Conservation (phyloP, 2,113 vertebrate species). For the Crotalus helleri region DNA sequence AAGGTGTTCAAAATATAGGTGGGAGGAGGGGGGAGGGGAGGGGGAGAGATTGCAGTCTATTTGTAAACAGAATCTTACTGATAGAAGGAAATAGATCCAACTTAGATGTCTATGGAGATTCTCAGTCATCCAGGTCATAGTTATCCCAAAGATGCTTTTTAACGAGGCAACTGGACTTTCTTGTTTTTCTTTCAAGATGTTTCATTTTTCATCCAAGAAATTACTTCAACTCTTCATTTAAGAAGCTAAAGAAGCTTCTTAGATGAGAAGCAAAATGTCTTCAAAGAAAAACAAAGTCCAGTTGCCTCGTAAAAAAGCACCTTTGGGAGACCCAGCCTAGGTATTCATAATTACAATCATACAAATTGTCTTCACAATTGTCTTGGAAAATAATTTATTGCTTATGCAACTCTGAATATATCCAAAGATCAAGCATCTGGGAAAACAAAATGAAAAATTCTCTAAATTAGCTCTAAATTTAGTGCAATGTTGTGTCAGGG, state of each 20-base stretch:
- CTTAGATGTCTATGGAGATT: background rate
- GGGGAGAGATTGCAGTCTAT: background rate
- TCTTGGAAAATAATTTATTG: background rate
- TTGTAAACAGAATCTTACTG: background rate
- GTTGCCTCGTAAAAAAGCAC: too few relatives aligned
- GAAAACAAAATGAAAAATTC: background rate
- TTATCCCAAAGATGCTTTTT: too few relatives aligned
- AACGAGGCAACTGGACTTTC: too few relatives aligned
- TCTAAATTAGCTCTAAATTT: background rate
- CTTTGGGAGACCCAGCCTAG: conserved; percentile 17
- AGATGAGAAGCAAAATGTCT: too few relatives aligned
- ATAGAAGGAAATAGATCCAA: background rate
- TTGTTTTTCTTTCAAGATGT: too few relatives aligned
- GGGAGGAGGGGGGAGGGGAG: background rate
- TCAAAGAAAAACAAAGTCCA: too few relatives aligned
- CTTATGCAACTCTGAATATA: background rate
- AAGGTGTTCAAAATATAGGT: background rate
- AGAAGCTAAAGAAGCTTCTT: too few relatives aligned
- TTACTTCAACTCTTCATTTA: too few relatives aligned
- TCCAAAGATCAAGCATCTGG: background rate
- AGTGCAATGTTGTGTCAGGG: background rate
- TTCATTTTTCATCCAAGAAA: too few relatives aligned
- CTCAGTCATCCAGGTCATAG: too few relatives aligned
- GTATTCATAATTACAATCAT: conserved; percentile 21
- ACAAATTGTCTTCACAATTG: background rate